Evolutionary conservation across 2,888 invertebrate species (phyloP), one percentile per base, ranked within the genome.

Genomic region (Gnatocerus cornutus): DNA sequence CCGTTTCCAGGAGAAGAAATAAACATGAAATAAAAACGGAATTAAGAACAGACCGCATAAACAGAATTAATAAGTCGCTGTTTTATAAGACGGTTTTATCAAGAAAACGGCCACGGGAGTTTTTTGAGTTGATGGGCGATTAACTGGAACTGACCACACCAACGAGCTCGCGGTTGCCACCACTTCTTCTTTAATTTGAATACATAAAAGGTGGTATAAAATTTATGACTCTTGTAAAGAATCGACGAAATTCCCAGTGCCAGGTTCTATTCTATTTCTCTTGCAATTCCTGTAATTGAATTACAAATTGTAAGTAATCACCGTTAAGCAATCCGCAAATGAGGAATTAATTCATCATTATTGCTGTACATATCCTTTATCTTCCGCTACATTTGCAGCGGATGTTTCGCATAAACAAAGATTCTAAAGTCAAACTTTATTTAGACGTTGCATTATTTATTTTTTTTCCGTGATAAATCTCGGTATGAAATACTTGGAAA

Each of bases 321-420:
- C 55, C 55, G 55, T 55, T 33, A 33, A 33, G 33, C 6, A 41
- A 37, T 14, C 9, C 39, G 10, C 16, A 39, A 55, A 55, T 21
- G 55, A 55, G 55, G 55, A 55, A 55, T 55, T 55, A 55, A 55
- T 55, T 55, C 37, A 21, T 55, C 41, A 55, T 30, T 12, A 13
- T 16, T 10, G 12, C 43, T 9, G 6, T 13, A 13, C 13, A 43
- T 10, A 6, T 43, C 43, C 13, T 13, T 5, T 30, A 29, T 29
- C 21, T 21, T 52, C 52, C 52, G 52, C 6, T 52, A 29, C 52
- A 52, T 52, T 52, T 33, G 10, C 30, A 52, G 8, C 50, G 56
- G 33, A 33, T 33, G n/a, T 33, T 33, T 7, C n/a, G 1, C 9
- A n/a, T 33, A n/a, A 9, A 7, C 2, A 33, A 4, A 33, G 6